A percentile compares a stretch with the other conserved stretches of the same genome.
phyloP scores from a whole-genome alignment of 2,888 invertebrate genomes.

The Incurvaria masculella region DNA sequence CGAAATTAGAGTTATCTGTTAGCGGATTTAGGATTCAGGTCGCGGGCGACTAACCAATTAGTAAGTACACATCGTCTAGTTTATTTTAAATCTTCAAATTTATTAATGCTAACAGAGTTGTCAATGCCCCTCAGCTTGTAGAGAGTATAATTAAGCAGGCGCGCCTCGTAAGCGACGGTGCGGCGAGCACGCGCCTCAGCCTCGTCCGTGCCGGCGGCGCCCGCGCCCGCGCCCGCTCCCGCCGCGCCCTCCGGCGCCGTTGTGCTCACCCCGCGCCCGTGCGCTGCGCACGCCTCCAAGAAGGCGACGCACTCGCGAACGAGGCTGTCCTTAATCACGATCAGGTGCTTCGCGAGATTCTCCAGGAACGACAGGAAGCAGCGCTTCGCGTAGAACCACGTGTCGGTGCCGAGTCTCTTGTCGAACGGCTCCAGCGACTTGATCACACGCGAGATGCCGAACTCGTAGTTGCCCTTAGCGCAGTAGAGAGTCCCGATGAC shows the following conservation, averaged over 20 bases:
- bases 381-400: slow-evolving; percentile 97
- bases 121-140: slow-evolving; percentile 61
- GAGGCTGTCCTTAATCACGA: slow-evolving; percentile 82
- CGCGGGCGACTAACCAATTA: too few relatives aligned
- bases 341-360: slow-evolving; percentile 86
- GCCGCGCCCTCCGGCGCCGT: slow-evolving; percentile 70
- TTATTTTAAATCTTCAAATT: slow-evolving; percentile 53
- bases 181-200: slow-evolving; percentile 73
- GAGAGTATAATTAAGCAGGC: slow-evolving; percentile 78
- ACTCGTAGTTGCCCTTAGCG: slow-evolving; percentile 98
- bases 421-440: slow-evolving; percentile 94
- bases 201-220: slow-evolving; percentile 71
- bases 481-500: slow-evolving; percentile 99
- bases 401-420: slow-evolving; percentile 94
- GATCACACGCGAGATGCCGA: slow-evolving; percentile 95
- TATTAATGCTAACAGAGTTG: slow-evolving; percentile 50
- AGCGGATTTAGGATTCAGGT: too few relatives aligned
- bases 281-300: slow-evolving; percentile 84
- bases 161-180: slow-evolving; percentile 88
- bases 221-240: slow-evolving; percentile 76
- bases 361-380: slow-evolving; percentile 93
- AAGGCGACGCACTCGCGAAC: slow-evolving; percentile 86
- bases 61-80: too few relatives aligned
- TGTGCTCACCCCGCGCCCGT: slow-evolving; percentile 82
- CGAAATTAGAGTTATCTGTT: too few relatives aligned